A percentile compares a stretch with the other conserved stretches of the same genome.
These are phyloP conservation scores for Columba guinea DNA, from an alignment of 2,797 vertebrate genomes.

Conservation along the genomic window DNA sequence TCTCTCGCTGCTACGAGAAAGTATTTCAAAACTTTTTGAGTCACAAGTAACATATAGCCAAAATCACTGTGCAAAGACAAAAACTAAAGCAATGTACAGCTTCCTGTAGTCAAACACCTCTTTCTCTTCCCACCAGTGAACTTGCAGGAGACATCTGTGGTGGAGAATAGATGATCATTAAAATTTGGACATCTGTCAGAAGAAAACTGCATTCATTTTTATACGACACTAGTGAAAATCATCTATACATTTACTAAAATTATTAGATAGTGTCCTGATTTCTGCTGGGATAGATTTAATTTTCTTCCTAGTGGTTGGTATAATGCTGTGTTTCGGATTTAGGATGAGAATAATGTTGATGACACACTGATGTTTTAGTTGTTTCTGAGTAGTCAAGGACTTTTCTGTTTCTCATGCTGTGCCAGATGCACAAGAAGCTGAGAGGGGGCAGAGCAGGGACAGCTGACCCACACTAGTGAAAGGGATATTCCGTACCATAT, in stretches of 20 bases:
- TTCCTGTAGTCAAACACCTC: neutral
- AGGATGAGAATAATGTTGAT: too few species aligned
- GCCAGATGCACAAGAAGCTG: too few species aligned
- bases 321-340: too few species aligned
- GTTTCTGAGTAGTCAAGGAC: too few species aligned
- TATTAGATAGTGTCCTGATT: neutral
- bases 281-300: too few species aligned
- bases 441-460: too few species aligned
- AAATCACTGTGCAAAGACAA: neutral
- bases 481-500: too few species aligned
- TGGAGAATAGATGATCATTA: neutral
- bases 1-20: neutral
- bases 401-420: too few species aligned
- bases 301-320: too few species aligned
- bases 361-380: too few species aligned
- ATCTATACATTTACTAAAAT: neutral
- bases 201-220: neutral
- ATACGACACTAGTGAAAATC: neutral
- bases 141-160: neutral
- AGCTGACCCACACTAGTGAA: too few species aligned
- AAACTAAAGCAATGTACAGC: neutral
- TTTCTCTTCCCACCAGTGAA: neutral
- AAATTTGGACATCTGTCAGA: neutral
- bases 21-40: neutral
- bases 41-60: neutral